A percentile compares a stretch with the other conserved stretches of the same genome.
Evolutionary conservation across 2,888 invertebrate species (phyloP).

Genomic region (Pteria penguin): DNA sequence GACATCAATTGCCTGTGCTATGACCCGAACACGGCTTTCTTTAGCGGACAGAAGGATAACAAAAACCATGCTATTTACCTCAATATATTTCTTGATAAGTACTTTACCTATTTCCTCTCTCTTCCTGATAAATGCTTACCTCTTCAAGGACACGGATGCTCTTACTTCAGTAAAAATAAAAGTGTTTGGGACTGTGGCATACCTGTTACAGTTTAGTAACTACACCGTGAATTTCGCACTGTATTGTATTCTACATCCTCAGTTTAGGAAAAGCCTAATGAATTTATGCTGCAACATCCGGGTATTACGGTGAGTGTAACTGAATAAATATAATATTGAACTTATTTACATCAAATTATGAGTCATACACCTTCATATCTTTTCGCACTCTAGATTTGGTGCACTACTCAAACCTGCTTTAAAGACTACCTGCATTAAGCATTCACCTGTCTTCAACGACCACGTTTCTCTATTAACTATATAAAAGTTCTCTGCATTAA

Average conservation of each 20-base stretch:
- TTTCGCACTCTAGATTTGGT: no score
- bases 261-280: background rate
- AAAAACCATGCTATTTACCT: conserved; percentile 14
- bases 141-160: background rate
- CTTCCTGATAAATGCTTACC: conserved; percentile 15
- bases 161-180: conserved; percentile 1
- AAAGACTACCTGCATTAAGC: no score
- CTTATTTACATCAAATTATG: no score
- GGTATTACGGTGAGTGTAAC: no score
- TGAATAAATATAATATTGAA: no score
- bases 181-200: conserved; percentile 4
- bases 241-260: background rate
- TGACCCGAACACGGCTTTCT: background rate
- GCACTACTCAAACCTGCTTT: no score
- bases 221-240: conserved; percentile 9
- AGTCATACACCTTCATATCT: no score
- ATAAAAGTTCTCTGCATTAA: no score
- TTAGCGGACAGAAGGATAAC: conserved; percentile 12
- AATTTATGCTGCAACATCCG: no score
- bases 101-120: conserved; percentile 27
- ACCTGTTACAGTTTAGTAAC: conserved; percentile 11
- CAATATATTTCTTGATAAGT: conserved; percentile 6
- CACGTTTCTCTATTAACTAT: no score
- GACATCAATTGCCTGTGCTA: background rate
- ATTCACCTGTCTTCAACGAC: no score